A percentile compares a stretch with the other conserved stretches of the same genome.
These are phyloP conservation scores for Lytechinus variegatus DNA, from an alignment of 35 echinoderm and acorn worm genomes.

Conservation along the genomic window DNA sequence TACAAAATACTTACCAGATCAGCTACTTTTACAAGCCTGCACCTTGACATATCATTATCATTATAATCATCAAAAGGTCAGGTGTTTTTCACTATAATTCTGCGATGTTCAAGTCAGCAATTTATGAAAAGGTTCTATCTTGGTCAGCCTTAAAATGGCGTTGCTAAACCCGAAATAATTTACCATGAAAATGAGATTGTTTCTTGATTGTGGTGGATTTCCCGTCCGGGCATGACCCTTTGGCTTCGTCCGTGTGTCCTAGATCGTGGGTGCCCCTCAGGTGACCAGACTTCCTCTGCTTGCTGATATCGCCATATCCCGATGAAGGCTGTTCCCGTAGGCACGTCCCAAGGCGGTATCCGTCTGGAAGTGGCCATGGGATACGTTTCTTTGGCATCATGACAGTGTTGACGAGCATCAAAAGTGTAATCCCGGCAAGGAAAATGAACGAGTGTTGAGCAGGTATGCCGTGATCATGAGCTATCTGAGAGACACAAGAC, in stretches of 20 bases:
- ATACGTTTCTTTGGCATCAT: conserved; percentile 32
- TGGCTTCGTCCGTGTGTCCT: background rate
- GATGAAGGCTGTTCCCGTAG: background rate
- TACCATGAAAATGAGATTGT: background rate
- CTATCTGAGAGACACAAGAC: background rate
- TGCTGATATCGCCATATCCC: background rate
- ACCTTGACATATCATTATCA: too few relatives aligned
- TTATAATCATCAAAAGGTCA: too few relatives aligned
- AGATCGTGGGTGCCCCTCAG: background rate
- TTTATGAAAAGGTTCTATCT: too few relatives aligned
- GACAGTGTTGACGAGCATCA: conserved; percentile 25
- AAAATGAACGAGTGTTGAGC: background rate
- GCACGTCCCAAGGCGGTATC: background rate
- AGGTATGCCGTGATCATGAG: conserved; percentile 17
- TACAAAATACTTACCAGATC: too few relatives aligned
- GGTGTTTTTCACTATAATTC: too few relatives aligned
- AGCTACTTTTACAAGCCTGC: too few relatives aligned
- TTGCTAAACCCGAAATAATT: too few relatives aligned
- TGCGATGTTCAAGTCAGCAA: too few relatives aligned
- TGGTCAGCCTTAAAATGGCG: too few relatives aligned
- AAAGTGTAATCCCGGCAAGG: background rate
- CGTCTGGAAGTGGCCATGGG: conserved; percentile 6
- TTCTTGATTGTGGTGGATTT: background rate
- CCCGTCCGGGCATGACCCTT: background rate
- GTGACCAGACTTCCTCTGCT: background rate